A percentile compares a stretch with the other conserved stretches of the same genome.
phyloP scores from a whole-genome alignment of 2,113 vertebrate species.

The Lasiurus borealis region DNA sequence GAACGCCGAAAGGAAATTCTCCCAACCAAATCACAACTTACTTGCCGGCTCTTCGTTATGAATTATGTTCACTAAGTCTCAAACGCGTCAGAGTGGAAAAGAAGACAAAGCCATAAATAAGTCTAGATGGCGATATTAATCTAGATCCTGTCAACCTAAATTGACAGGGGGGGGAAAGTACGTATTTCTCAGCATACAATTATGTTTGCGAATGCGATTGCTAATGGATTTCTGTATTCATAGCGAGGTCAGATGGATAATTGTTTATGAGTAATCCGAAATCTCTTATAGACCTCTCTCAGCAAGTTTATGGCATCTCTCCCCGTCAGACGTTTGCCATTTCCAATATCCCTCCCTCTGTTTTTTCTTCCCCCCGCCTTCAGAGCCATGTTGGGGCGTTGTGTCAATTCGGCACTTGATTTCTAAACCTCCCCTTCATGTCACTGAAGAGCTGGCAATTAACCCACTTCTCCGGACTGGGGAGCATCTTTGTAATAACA shows the following conservation, averaged over 20 bases:
- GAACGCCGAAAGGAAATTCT: slow-evolving; percentile 44
- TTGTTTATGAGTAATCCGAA: slow-evolving; percentile 88
- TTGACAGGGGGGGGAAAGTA: slow-evolving; percentile 74
- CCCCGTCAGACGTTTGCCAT: slow-evolving; percentile 86
- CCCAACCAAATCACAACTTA: slow-evolving; percentile 34
- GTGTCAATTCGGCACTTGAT: slow-evolving; percentile 87
- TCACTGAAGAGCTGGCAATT: slow-evolving; percentile 89
- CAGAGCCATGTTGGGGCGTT: slow-evolving; percentile 84
- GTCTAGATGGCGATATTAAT: slow-evolving; percentile 82
- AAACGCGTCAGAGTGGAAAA: slow-evolving; percentile 70
- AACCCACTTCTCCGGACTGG: slow-evolving; percentile 88
- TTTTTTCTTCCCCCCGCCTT: slow-evolving; percentile 52
- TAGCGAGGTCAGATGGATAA: slow-evolving; percentile 87
- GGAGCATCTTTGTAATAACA: slow-evolving; percentile 89
- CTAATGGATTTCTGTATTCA: slow-evolving; percentile 89
- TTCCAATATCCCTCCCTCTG: slow-evolving; percentile 83
- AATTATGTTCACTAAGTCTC: slow-evolving; percentile 78
- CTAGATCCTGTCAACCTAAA: slow-evolving; percentile 85
- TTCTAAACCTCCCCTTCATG: slow-evolving; percentile 88
- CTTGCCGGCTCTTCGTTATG: slow-evolving; percentile 56
- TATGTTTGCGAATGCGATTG: slow-evolving; percentile 88
- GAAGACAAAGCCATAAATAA: slow-evolving; percentile 80
- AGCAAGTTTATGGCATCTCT: slow-evolving; percentile 82
- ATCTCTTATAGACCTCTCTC: slow-evolving; percentile 84
- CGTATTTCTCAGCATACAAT: slow-evolving; percentile 87